Evolutionary conservation across 2,888 invertebrate genomes (phyloP), one percentile per base, ranked within the genome.

Genomic region (Pandemis heparana): DNA sequence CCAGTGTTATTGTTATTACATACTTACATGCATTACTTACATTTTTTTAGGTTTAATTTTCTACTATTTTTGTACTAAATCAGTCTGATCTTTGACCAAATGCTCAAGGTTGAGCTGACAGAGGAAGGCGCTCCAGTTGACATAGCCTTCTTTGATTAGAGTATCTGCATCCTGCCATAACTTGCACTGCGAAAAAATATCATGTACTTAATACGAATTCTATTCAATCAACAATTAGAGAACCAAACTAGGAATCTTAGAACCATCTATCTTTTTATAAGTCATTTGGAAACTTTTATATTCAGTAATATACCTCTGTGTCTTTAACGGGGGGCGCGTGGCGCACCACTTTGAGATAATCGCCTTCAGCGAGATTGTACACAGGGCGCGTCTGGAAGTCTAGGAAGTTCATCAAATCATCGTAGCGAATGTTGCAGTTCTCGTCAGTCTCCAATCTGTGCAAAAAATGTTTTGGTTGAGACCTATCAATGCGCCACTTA

Each of bases 381-480:
- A 92, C 91, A 0, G 94, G 94, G 12, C 89, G 85, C 12, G 95
- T 94, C 82, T 95, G 95, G 81, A 96, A 95, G 86, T 98, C 96
- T 73, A 98, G 87, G 83, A 97, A 97, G 56, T 92, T 86, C 80
- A 98, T 85, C 71, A 98, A 90, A 83, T 97, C 97, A 1, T 95
- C 94, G 75, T 96, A 96, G 70, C 95, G 94, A 51, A 97, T 92
- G 79, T 96, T 95, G 71, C 96, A 96, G 32, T 96, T 89, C 1
- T 95, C 95, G 77, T 97, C 96, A 79, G 95, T 96, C n/a, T 93
- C 88, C 62, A 97, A 86, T 38, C 96, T 96, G 56, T 23, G 12
- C 9, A 5, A 16, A 53, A 53, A 53, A 48, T 48, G 48, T 48
- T 14, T 41, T 41, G 41, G 8, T 41, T 8, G 41, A 9, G 41